A percentile compares a stretch with the other conserved stretches of the same genome.
Evolutionary conservation across 2,888 invertebrate species (phyloP).

Genomic region (Drosophila ustulata): DNA sequence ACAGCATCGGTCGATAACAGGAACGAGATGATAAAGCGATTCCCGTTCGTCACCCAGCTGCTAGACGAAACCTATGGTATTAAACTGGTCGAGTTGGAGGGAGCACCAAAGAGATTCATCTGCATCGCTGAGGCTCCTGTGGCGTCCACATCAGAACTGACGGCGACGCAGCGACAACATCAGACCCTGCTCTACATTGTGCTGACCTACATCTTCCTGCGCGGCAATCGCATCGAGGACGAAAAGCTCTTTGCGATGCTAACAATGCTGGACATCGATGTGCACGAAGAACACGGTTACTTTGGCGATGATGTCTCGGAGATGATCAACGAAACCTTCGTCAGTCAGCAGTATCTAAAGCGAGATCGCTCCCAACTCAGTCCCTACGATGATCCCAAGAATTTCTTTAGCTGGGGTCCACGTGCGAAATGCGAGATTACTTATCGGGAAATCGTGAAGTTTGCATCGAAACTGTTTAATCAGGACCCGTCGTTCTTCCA

Average conservation of each 20-base stretch:
- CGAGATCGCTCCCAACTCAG: slow-evolving; percentile 54
- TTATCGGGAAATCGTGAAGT: slow-evolving; percentile 47
- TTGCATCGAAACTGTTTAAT: slow-evolving; percentile 49
- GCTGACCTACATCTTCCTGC: slow-evolving; percentile 66
- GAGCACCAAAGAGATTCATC: slow-evolving; percentile 53
- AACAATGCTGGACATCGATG: slow-evolving; percentile 29
- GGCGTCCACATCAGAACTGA: slow-evolving; percentile 54
- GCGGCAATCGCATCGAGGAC: slow-evolving; percentile 58
- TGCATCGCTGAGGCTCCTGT: slow-evolving; percentile 50
- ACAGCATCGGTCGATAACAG: slow-evolving; percentile 21
- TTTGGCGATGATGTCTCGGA: slow-evolving; percentile 55
- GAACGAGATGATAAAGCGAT: slow-evolving; percentile 17
- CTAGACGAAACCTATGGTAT: slow-evolving; percentile 53
- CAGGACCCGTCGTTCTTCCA: slow-evolving; percentile 44
- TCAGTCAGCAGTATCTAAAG: slow-evolving; percentile 59
- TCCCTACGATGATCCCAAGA: slow-evolving; percentile 55
- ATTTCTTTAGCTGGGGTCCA: slow-evolving; percentile 53
- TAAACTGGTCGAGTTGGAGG: slow-evolving; percentile 30
- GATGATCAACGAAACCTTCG: slow-evolving; percentile 63
- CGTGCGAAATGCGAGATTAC: slow-evolving; percentile 60
- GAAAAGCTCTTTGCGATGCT: slow-evolving; percentile 50
- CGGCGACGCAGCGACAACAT: slow-evolving; percentile 48
- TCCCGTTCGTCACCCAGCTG: slow-evolving; percentile 39
- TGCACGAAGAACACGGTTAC: slow-evolving; percentile 64
- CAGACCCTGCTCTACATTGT: slow-evolving; percentile 54